Evolutionary conservation across 2,888 invertebrate genomes (phyloP).

Genomic region (Dryomyza anilis): DNA sequence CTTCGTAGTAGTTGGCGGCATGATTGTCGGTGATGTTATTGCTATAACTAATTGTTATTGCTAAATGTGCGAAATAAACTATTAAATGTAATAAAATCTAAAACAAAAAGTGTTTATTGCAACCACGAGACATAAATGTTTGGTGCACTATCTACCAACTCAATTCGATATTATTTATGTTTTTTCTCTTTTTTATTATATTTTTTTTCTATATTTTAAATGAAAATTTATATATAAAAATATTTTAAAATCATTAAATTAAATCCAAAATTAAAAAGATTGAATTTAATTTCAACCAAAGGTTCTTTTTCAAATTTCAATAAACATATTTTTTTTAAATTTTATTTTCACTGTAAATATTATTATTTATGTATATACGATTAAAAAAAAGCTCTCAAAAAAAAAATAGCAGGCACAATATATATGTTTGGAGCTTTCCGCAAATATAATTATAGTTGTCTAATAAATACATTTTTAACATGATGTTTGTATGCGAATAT

Average conservation of each 20-base stretch:
- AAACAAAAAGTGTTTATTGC: not conserved
- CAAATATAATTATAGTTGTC: not conserved
- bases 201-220: not conserved
- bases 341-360: not conserved
- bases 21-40: not conserved
- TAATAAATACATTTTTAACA: not conserved
- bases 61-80: constrained; percentile 2
- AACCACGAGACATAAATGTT: too few species aligned
- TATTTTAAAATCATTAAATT: not conserved
- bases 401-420: not conserved
- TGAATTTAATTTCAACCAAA: too few species aligned
- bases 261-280: too few species aligned
- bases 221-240: not conserved
- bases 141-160: not conserved
- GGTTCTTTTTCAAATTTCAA: too few species aligned
- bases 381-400: too few species aligned
- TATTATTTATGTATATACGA: not conserved
- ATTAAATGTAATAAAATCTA: not conserved
- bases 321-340: not conserved
- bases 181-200: not conserved
- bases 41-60: not conserved
- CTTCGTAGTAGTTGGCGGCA: not conserved
- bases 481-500: too few species aligned
- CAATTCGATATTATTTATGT: not conserved
- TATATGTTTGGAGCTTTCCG: too few species aligned